A percentile compares a stretch with the other conserved stretches of the same genome.
These are phyloP conservation scores for Drosophila seclusa DNA, from an alignment of 2,888 invertebrate genomes.

Conservation along the genomic window DNA sequence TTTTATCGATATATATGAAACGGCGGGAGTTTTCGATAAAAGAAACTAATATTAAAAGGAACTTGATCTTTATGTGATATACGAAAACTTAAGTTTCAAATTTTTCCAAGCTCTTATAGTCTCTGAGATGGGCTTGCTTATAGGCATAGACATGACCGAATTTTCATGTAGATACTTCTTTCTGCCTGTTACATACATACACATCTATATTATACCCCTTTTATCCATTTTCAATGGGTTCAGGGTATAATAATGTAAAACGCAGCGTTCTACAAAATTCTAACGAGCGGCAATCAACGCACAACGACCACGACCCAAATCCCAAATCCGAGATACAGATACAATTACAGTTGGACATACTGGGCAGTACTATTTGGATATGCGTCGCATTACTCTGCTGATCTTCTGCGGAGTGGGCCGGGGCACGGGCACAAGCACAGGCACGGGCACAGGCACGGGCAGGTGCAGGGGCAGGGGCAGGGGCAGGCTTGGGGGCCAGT, in stretches of 20 bases:
- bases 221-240: background rate
- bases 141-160: background rate
- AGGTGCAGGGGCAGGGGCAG: background rate
- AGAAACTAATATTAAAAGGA: background rate
- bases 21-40: background rate
- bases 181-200: background rate
- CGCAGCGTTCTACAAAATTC: slow-evolving; percentile 25
- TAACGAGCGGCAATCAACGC: slow-evolving; percentile 57
- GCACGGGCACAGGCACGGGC: background rate
- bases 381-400: slow-evolving; percentile 38
- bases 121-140: background rate
- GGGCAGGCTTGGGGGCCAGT: slow-evolving; percentile 33
- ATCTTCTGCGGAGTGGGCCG: slow-evolving; percentile 16
- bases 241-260: slow-evolving; percentile 5
- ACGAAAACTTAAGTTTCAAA: background rate
- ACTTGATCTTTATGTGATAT: background rate
- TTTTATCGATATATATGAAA: background rate
- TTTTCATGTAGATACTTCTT: background rate
- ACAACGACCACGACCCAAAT: slow-evolving; percentile 80
- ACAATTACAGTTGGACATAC: slow-evolving; percentile 20
- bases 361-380: slow-evolving; percentile 10
- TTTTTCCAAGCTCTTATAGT: background rate
- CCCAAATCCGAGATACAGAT: slow-evolving; percentile 26
- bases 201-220: background rate
- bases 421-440: background rate